These are phyloP conservation scores for Dromius quadrimaculatus DNA, from an alignment of 2,888 invertebrate genomes.

Conservation along the genomic window DNA sequence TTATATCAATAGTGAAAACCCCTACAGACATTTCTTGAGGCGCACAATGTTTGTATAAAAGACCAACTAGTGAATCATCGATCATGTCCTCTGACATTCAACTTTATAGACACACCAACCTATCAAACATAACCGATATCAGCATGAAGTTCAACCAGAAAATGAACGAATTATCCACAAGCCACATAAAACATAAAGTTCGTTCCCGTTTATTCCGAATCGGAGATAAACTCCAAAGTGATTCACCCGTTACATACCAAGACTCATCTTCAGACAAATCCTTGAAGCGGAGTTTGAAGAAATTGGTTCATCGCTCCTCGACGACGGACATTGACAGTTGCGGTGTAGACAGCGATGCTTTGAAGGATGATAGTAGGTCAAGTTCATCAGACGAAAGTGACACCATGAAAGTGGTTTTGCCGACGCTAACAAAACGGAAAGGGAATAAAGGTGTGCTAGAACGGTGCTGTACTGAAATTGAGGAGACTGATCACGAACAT, in stretches of 20 bases:
- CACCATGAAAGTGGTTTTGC: conserved; percentile 33
- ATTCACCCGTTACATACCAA: conserved; percentile 53
- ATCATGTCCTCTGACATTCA: not conserved
- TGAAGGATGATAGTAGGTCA: not conserved
- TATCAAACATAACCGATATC: not conserved
- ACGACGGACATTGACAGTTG: conserved; percentile 53
- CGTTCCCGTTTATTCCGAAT: conserved; percentile 49
- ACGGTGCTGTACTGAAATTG: conserved; percentile 50
- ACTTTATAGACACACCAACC: not conserved
- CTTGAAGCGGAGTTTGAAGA: conserved; percentile 26
- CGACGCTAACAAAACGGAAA: conserved; percentile 1
- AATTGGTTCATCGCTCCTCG: conserved; percentile 50
- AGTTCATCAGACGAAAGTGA: conserved; percentile 39
- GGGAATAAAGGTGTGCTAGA: conserved; percentile 21
- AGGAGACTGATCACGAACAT: conserved; percentile 28
- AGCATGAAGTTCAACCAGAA: conserved; percentile 49
- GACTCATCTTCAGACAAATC: conserved; percentile 46
- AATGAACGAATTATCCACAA: conserved; percentile 56
- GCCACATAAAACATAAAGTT: conserved; percentile 56
- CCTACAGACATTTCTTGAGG: not conserved
- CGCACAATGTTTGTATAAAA: conserved; percentile 7
- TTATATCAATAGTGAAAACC: not conserved
- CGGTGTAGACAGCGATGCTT: conserved; percentile 4
- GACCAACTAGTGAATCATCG: not conserved
- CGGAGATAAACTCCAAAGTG: conserved; percentile 40